Percentiles rank a stretch among this genome's conserved stretches.
phyloP scores from a whole-genome alignment of 2,113 vertebrate genomes.

The Hippocampus barbouri region DNA sequence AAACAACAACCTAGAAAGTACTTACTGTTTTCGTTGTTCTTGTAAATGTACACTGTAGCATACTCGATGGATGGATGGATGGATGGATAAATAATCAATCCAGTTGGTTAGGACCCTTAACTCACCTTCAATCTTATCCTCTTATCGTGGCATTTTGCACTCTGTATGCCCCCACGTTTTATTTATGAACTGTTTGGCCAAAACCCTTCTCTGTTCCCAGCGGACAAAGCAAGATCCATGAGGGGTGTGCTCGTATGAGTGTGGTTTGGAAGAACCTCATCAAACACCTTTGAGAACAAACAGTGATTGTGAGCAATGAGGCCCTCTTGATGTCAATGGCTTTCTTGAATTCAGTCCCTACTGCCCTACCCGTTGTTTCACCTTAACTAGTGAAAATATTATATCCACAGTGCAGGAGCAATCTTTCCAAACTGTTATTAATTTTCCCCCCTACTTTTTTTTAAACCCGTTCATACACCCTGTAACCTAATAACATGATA shows the following conservation, averaged over 20 bases:
- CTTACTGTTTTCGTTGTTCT: too few relatives aligned
- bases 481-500: too few relatives aligned
- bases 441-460: slow-evolving; percentile 33
- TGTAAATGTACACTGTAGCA: too few relatives aligned
- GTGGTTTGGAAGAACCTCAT: background rate
- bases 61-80: too few relatives aligned
- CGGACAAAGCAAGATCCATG: background rate
- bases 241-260: background rate
- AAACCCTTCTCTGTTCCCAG: background rate
- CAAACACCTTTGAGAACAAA: background rate
- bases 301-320: background rate
- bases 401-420: slow-evolving; percentile 22
- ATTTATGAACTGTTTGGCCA: background rate
- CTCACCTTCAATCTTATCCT: background rate
- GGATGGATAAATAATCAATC: background rate
- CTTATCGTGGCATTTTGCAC: too few relatives aligned
- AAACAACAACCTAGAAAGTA: too few relatives aligned
- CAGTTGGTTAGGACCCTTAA: background rate
- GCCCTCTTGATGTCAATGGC: background rate
- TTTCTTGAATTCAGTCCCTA: background rate
- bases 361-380: slow-evolving; percentile 12
- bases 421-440: slow-evolving; percentile 39
- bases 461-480: background rate
- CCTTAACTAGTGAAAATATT: slow-evolving; percentile 4
- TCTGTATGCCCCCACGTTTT: background rate